Conservation (phyloP, 2,888 invertebrate genomes). For the Euproctis similis region DNA sequence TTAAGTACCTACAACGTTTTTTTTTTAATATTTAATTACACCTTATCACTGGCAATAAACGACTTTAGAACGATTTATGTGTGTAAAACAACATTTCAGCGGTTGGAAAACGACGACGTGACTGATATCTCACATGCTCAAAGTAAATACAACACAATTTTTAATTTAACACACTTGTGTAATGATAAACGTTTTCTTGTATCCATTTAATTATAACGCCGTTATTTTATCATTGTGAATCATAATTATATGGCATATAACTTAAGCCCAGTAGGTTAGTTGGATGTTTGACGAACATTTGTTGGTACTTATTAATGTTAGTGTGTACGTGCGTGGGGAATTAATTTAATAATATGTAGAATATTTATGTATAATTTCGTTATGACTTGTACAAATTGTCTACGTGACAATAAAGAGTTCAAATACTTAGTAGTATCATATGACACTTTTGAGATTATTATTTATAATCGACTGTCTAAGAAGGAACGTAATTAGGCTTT, state of each 20-base stretch:
- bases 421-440: too few relatives aligned
- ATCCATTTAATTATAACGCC: slow-evolving; percentile 33
- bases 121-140: slow-evolving; percentile 37
- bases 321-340: slow-evolving; percentile 12
- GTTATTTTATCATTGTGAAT: slow-evolving; percentile 26
- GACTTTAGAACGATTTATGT: slow-evolving; percentile 30
- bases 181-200: slow-evolving; percentile 16
- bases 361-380: too few relatives aligned
- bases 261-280: slow-evolving; percentile 16
- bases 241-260: too few relatives aligned
- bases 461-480: too few relatives aligned
- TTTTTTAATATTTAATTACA: slow-evolving; percentile 28
- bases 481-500: too few relatives aligned
- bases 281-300: slow-evolving; percentile 4
- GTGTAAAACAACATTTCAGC: slow-evolving; percentile 30
- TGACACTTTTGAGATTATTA: too few relatives aligned
- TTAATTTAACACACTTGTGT: slow-evolving; percentile 27
- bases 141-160: slow-evolving; percentile 14
- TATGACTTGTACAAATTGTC: too few relatives aligned
- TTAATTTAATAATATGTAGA: too few relatives aligned
- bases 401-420: too few relatives aligned
- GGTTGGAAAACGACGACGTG: slow-evolving; percentile 34
- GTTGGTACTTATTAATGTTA: slow-evolving; percentile 4
- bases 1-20: neutral
- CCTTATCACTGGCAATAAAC: slow-evolving; percentile 29